Evolutionary conservation across 2,888 invertebrate species (phyloP), one percentile per base, ranked within the genome.

Genomic region (Acleris laterana): DNA sequence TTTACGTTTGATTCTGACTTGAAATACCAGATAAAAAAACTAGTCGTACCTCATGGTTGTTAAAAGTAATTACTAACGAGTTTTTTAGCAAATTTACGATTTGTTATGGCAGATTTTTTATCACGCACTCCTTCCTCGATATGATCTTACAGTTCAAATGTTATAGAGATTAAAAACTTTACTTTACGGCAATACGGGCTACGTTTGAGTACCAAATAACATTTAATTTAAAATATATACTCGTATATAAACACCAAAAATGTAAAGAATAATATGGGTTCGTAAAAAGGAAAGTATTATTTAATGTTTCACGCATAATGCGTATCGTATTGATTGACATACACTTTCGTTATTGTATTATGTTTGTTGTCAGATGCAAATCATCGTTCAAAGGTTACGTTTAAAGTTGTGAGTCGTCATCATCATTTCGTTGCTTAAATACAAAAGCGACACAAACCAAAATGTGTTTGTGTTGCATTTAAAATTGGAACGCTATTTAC

Each of bases 1-100:
- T 38, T 38, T 38, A 38, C 3, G 13, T 38, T 38, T 13, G 13
- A 38, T 38, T 38, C 1, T 13, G 38, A 38, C 38, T 38, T 32
- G 32, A 32, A 32, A 9, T 9, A 32, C 7, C 32, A 32, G 38
- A 38, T 38, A 3, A 38, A 38, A 38, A 38, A 38, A 3, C 38
- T 13, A 38, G 38, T 38, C 38, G 3, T 13, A 13, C 22, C 20
- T 9, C 32, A 44, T 17, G 38, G 22, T 19, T 49, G 3, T 52
- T 7, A 52, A 20, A 53, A 49, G 20, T 28, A 42, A 32, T 32
- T 32, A 32, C 9, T 9, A 0, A 56, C 53, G 22, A 20, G 48
- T 28, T 7, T 38, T 22, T 55, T 42, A n/a, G 16, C 55, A 32
- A n/a, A 63, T 63, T 51, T 57, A 32, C 51, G 46, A 63, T 63